Conservation (phyloP, 30 jellyfish, hydroid and myxozoan genomes). For the Hydractinia symbiolongicarpus region DNA sequence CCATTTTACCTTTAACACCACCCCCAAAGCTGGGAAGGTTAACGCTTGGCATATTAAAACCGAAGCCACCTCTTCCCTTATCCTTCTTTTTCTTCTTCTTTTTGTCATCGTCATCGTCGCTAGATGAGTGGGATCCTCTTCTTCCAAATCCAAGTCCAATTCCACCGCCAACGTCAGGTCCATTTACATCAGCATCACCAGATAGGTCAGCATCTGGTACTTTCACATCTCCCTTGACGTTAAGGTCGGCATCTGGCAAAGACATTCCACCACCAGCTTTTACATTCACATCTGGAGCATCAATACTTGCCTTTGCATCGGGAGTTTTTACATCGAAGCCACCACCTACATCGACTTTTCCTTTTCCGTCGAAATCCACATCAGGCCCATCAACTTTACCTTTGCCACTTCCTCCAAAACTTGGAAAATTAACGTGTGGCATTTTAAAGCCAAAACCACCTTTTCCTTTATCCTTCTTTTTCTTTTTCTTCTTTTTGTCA, state of each 20-base stretch:
- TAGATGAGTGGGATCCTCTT: conserved; percentile 4
- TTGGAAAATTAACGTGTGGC: conserved; percentile 14
- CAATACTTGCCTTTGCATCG: not conserved
- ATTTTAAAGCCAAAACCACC: conserved; percentile 30
- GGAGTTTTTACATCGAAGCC: not conserved
- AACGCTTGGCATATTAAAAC: conserved; percentile 22
- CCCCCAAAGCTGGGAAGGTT: conserved; percentile 28
- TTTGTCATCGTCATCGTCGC: conserved; percentile 24
- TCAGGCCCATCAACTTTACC: not conserved
- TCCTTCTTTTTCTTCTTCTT: conserved; percentile 11
- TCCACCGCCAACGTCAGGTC: not conserved
- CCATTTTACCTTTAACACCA: conserved; percentile 21
- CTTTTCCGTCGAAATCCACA: no score
- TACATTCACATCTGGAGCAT: conserved; percentile 21
- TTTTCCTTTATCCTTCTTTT: not conserved
- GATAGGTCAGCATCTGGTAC: not conserved
- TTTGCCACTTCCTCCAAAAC: conserved; percentile 28
- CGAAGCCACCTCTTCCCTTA: conserved; percentile 23
- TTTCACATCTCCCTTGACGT: conserved; percentile 5
- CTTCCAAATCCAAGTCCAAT: conserved; percentile 9
- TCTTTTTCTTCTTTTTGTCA: conserved; percentile 15
- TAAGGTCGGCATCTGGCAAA: not conserved
- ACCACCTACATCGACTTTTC: not conserved
- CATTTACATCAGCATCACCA: not conserved
- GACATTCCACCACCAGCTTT: not conserved